phyloP scores from a whole-genome alignment of 2,113 vertebrate species.

The Danio rerio region DNA sequence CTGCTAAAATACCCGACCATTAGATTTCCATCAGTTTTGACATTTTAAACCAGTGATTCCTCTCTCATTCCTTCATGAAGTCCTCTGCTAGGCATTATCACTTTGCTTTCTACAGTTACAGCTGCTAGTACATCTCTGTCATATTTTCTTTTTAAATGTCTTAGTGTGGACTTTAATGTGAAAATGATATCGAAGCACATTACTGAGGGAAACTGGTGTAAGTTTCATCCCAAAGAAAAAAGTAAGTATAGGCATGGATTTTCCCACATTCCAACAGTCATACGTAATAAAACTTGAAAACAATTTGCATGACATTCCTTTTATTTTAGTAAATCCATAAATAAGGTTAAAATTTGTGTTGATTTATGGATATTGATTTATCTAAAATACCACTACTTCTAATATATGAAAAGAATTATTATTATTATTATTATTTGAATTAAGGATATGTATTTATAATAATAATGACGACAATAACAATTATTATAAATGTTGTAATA shows the following conservation, averaged over 20 bases:
- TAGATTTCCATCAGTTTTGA: constrained; percentile 62
- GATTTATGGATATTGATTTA: no score
- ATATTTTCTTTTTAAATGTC: constrained; percentile 21
- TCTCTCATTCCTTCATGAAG: constrained; percentile 28
- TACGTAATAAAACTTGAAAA: no score
- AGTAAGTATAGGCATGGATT: constrained; percentile 34
- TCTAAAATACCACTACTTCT: no score
- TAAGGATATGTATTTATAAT: no score
- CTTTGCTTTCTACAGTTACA: constrained; percentile 23
- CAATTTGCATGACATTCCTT: no score
- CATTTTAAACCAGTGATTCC: constrained; percentile 36
- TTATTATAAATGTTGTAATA: no score
- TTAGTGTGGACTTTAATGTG: not conserved
- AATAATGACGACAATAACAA: no score
- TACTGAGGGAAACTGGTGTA: not conserved
- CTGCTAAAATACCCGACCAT: constrained; percentile 60
- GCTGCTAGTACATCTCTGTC: not conserved
- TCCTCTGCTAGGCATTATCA: not conserved
- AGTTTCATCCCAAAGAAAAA: not conserved
- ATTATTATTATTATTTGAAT: no score
- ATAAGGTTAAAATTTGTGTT: no score
- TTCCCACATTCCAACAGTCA: not conserved
- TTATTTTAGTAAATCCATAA: no score
- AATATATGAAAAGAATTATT: no score
- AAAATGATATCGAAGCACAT: not conserved